Conservation (phyloP, 2,113 vertebrate species). For the Pluvialis apricaria region DNA sequence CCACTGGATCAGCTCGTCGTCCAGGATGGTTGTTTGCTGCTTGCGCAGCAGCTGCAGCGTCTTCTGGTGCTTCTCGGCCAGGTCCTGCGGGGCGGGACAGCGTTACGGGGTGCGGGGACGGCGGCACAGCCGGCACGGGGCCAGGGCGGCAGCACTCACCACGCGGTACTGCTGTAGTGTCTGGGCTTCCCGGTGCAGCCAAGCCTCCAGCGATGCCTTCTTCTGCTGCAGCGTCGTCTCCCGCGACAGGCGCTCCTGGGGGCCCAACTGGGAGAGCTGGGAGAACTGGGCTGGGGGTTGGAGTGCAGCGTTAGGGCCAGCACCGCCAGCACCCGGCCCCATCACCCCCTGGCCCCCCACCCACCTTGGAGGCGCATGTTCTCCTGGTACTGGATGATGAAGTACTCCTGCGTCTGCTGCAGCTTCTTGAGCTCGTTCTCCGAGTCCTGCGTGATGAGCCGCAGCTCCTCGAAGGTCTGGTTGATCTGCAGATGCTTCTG, state of each 20-base stretch:
- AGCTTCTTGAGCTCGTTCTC: slow-evolving; percentile 94
- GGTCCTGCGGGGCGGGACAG: background rate
- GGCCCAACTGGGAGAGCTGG: slow-evolving; percentile 86
- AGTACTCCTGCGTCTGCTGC: slow-evolving; percentile 96
- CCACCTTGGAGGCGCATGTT: slow-evolving; percentile 87
- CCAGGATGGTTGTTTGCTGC: slow-evolving; percentile 94
- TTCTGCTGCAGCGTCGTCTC: slow-evolving; percentile 84
- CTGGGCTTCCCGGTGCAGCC: slow-evolving; percentile 86
- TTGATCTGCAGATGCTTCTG: slow-evolving; percentile 99
- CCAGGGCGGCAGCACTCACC: slow-evolving; percentile 62
- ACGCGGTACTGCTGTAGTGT: slow-evolving; percentile 97
- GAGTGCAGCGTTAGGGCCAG: background rate
- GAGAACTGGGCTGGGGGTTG: slow-evolving; percentile 84
- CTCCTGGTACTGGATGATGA: slow-evolving; percentile 99
- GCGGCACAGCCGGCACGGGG: background rate
- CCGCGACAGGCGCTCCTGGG: slow-evolving; percentile 87
- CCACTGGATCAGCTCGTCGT: slow-evolving; percentile 94
- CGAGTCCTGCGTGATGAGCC: slow-evolving; percentile 89
- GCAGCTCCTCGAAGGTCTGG: slow-evolving; percentile 94
- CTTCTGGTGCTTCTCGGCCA: slow-evolving; percentile 95
- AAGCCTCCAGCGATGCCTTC: slow-evolving; percentile 81
- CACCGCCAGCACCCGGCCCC: rapidly evolving
- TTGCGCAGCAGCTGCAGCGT: slow-evolving; percentile 93
- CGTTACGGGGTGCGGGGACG: rapidly evolving
- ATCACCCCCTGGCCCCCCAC: rapidly evolving